phyloP scores from a whole-genome alignment of 1,140 invertebrate genomes.

The Nasonia vitripennis region DNA sequence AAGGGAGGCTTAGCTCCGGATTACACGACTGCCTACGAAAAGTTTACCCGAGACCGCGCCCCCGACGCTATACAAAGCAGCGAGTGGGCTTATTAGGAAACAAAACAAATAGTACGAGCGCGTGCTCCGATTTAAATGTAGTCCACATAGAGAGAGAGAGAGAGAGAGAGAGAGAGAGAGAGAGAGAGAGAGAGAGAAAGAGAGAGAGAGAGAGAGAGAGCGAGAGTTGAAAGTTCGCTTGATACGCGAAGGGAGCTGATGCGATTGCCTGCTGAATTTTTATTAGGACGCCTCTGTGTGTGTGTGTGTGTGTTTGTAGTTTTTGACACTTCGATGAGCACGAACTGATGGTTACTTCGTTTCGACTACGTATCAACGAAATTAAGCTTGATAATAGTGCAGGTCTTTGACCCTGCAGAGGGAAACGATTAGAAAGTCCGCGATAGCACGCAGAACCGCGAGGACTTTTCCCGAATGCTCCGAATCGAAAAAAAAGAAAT shows the following conservation, averaged over 20 bases:
- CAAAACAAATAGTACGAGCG: constrained; percentile 44
- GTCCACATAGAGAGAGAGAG: background rate
- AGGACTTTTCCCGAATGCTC: background rate
- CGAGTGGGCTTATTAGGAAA: constrained; percentile 44
- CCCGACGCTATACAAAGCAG: background rate
- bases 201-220: too few species aligned
- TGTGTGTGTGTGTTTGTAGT: background rate
- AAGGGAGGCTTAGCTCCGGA: constrained; percentile 47
- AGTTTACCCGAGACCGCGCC: constrained; percentile 37
- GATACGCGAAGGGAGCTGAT: background rate
- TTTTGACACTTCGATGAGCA: background rate
- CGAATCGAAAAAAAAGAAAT: constrained; percentile 21
- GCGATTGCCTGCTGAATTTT: constrained; percentile 24
- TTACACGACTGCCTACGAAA: constrained; percentile 43
- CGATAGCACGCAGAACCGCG: background rate
- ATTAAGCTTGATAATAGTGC: background rate
- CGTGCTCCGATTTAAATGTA: constrained; percentile 31
- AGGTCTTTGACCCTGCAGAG: background rate
- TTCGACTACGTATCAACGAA: background rate
- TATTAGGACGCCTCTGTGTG: background rate
- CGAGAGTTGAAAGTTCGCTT: background rate
- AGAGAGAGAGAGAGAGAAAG: too few species aligned
- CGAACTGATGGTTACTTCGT: background rate
- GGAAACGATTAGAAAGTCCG: background rate
- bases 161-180: too few species aligned